Conservation (phyloP, 2,888 invertebrate genomes). For the Galerucella pusilla region DNA sequence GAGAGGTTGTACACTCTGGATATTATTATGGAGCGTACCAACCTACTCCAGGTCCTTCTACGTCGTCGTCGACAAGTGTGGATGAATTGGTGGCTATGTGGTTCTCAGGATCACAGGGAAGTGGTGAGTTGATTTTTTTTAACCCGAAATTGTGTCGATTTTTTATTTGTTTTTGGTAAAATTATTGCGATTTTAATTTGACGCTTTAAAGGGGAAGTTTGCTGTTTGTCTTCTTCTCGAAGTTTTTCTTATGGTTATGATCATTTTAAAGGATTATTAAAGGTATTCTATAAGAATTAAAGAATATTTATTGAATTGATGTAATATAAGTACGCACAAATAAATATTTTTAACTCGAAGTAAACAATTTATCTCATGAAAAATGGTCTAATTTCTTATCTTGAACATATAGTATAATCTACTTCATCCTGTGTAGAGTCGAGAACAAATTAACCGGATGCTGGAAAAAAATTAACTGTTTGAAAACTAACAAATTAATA, state of each 20-base stretch:
- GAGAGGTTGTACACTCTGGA: constrained; percentile 26
- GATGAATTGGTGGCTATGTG: constrained; percentile 82
- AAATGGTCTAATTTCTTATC: constrained; percentile 20
- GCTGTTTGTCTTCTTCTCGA: too few species aligned
- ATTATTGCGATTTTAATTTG: too few species aligned
- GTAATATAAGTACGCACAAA: background rate
- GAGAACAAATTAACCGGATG: constrained; percentile 32
- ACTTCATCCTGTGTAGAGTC: constrained; percentile 31
- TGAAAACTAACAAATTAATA: constrained; percentile 15
- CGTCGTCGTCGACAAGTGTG: constrained; percentile 68
- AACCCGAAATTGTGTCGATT: too few species aligned
- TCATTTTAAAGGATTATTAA: too few species aligned
- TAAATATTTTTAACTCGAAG: background rate
- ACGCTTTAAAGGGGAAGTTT: too few species aligned
- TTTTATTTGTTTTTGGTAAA: too few species aligned
- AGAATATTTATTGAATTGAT: background rate
- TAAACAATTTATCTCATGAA: background rate
- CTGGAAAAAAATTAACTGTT: constrained; percentile 10
- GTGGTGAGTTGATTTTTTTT: constrained; percentile 57
- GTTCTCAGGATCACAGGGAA: constrained; percentile 71
- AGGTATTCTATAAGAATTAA: background rate
- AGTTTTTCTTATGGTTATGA: too few species aligned
- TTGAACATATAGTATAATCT: constrained; percentile 28
- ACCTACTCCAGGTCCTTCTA: constrained; percentile 43
- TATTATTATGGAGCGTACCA: constrained; percentile 50